Evolutionary conservation across 2,113 vertebrate genomes (phyloP).

Genomic region (Ceyx margarethae): DNA sequence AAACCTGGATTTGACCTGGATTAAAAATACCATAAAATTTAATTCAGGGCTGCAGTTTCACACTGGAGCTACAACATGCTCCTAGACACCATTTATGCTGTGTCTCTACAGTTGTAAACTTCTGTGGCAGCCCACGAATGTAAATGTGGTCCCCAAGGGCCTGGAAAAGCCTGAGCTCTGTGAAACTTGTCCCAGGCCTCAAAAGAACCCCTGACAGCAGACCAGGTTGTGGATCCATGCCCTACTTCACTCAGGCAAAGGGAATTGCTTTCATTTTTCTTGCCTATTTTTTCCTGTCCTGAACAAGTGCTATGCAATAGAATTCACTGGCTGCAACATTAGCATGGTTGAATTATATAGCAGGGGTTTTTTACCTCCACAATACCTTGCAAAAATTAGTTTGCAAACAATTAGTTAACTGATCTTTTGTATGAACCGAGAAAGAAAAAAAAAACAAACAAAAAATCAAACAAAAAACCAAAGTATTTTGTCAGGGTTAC

Average conservation of each 20-base stretch:
- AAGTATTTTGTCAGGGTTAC: not conserved
- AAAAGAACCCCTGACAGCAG: not conserved
- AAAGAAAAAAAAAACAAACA: not conserved
- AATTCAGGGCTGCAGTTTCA: not conserved
- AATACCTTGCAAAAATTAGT: not conserved
- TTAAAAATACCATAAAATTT: not conserved
- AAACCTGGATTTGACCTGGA: not conserved
- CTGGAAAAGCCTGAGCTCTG: not conserved
- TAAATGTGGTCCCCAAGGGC: not conserved
- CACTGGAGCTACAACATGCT: fast-evolving
- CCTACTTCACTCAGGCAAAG: fast-evolving
- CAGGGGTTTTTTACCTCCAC: not conserved
- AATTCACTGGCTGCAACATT: not conserved
- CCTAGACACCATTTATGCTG: not conserved
- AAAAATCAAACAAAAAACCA: too few species aligned
- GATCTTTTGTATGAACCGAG: not conserved
- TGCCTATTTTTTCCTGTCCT: not conserved
- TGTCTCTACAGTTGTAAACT: not conserved
- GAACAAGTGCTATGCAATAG: not conserved
- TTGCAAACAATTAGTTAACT: not conserved
- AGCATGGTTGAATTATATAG: not conserved
- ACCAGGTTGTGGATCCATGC: not conserved
- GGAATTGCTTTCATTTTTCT: not conserved
- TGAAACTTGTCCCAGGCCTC: fast-evolving
- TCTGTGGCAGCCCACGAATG: fast-evolving